A percentile compares a stretch with the other conserved stretches of the same genome.
phyloP scores from a whole-genome alignment of 2,113 vertebrate species.

The Notechis scutatus region DNA sequence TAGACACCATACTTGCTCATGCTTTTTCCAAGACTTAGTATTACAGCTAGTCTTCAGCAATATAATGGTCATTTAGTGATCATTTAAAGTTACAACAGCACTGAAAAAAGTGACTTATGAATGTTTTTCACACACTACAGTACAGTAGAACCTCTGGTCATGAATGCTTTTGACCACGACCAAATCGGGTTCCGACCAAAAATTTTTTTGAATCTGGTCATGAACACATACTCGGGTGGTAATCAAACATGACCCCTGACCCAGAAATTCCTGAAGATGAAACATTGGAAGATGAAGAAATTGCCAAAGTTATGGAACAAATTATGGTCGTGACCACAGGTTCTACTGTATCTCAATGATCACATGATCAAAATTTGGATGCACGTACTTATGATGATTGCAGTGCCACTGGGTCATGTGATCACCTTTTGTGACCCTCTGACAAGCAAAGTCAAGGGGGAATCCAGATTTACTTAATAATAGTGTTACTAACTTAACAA shows the following conservation, averaged over 20 bases:
- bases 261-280: no score
- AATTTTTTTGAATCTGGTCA: no score
- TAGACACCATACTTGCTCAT: background rate
- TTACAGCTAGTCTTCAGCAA: background rate
- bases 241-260: no score
- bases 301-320: no score
- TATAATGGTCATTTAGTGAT: background rate
- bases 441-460: background rate
- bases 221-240: no score
- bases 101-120: background rate
- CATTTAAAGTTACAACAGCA: background rate
- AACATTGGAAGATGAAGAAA: no score
- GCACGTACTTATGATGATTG: background rate
- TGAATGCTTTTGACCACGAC: no score
- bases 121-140: background rate
- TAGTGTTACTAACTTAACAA: background rate
- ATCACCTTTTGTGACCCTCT: background rate
- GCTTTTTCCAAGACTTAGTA: constrained; percentile 15
- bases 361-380: background rate
- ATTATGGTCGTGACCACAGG: no score
- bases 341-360: background rate
- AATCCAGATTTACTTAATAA: background rate
- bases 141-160: no score
- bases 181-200: no score
- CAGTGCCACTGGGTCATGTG: background rate